Base-by-base conservation (phyloP, 2,888 invertebrate genomes). In the Melanargia galathea region DNA sequence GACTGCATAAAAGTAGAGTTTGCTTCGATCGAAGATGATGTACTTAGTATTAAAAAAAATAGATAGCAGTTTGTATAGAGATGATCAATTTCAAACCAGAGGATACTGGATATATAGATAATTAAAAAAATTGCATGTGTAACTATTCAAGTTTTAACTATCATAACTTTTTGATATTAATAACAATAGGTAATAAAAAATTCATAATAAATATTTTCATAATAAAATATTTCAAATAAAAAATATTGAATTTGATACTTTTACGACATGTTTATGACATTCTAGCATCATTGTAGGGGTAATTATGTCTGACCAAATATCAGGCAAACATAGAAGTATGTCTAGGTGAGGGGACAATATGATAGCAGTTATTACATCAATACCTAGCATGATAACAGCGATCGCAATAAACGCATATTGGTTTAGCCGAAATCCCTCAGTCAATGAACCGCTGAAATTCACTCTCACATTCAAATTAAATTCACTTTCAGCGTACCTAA, bases 351-450 rank as follows among this genome's bases (percentile, higher is more conserved):
- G 78, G 81, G 77, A 75, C 76, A 76, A 75, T 16, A 75, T 79
- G 86, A 84, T 84, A 86, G 73, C 73, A 75, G 81, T 83, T 86
- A 87, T 86, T 84, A 84, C 86, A 86, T 83, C 86, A 85, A 86
- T 87, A 82, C 81, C 82, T 85, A n/a, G n/a, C n/a, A n/a, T n/a
- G 88, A 87, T 89, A 87, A 83, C 76, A 57, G 67, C 76, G 75
- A 80, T 77, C 75, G 80, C 83, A 83, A 88, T 86, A 85, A 83
- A 75, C 77, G 76, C 76, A 75, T 83, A 86, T 88, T 83, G 81
- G 81, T 83, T 83, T 82, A 76, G 70, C 74, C 74, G 73, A 82
- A 83, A 87, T 83, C 83, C 84, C 78, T 72, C 72, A 79, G 80
- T 81, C 79, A 74, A 76, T 73, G 72, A 68, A 75, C 70, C 69